Evolutionary conservation across 2,113 vertebrate genomes (phyloP), one percentile per base, ranked within the genome.

Genomic region (Amphiprion ocellaris): DNA sequence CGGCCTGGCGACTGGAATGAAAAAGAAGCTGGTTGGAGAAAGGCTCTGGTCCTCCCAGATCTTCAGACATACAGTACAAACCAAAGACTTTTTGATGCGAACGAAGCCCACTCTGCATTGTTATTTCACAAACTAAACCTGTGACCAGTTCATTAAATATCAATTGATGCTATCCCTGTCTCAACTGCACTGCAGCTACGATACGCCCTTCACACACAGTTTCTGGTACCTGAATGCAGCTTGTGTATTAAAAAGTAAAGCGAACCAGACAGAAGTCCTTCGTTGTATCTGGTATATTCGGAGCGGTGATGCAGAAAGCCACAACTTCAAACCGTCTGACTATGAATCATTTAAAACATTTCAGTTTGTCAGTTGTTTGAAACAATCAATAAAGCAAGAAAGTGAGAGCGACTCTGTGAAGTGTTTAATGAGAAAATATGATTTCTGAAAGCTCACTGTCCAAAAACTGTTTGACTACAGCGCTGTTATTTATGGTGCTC

Each of bases 401-500:
- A 19, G 24, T 70, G 61, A 63, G 70, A 71, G 67, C 21, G 12
- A 65, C 47, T 85, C 65, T 62, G 74, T 64, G 41, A 72, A 59
- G 52, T 59, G 69, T 81, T 69, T 53, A 59, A 78, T 23, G 15
- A 73, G 74, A 84, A 74, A 66, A 64, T 52, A 58, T 68, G 1
- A 76, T 77, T 85, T 84, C 83, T 81, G 76, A 85, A 30, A 72
- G 76, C 77, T 92, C 78, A 78, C 85, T 70, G 85, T 88, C 65
- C 84, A 77, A 87, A 86, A 80, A 88, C 77, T 92, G 84, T 91
- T 86, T 89, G 84, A 92, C 88, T 82, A 87, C 85, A 83, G 92
- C 82, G 63, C 87, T 91, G 86, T 89, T 89, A 88, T 87, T 87
- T 84, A 86, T 87, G 91, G 91, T 90, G 92, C 92, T 93, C 71